phyloP scores from a whole-genome alignment of 2,797 vertebrate genomes.

The Poecilia velifera region DNA sequence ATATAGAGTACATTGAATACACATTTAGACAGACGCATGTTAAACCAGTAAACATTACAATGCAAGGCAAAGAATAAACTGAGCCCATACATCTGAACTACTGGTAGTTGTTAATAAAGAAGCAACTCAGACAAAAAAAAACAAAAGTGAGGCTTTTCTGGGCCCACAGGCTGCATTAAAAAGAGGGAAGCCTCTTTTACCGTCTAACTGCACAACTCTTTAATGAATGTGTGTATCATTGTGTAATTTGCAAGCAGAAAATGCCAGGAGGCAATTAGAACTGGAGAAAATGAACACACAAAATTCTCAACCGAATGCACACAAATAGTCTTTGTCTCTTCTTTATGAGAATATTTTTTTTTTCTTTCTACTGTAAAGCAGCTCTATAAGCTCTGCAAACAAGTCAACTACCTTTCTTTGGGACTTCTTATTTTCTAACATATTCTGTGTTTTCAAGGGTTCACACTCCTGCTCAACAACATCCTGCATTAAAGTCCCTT shows the following conservation, averaged over 20 bases:
- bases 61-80: neutral
- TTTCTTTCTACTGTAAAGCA: conserved; percentile 3
- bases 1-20: neutral
- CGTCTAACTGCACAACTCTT: neutral
- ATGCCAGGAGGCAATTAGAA: neutral
- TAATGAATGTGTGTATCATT: conserved; percentile 12
- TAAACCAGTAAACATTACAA: neutral
- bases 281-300: conserved; percentile 5
- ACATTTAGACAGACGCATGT: neutral
- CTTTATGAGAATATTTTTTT: conserved; percentile 3
- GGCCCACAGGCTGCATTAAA: neutral
- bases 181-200: neutral
- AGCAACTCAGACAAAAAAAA: neutral
- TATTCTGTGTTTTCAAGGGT: conserved; percentile 31
- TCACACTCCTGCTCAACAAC: conserved; percentile 17
- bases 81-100: neutral
- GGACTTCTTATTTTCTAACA: conserved; percentile 5
- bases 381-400: conserved; percentile 7
- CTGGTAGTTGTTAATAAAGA: neutral
- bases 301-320: conserved; percentile 9
- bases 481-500: conserved; percentile 12
- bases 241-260: neutral
- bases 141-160: neutral
- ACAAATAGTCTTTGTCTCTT: neutral
- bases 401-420: conserved; percentile 19